phyloP scores from a whole-genome alignment of 2,797 vertebrate species.

The Petrocephalus schoutedeni region DNA sequence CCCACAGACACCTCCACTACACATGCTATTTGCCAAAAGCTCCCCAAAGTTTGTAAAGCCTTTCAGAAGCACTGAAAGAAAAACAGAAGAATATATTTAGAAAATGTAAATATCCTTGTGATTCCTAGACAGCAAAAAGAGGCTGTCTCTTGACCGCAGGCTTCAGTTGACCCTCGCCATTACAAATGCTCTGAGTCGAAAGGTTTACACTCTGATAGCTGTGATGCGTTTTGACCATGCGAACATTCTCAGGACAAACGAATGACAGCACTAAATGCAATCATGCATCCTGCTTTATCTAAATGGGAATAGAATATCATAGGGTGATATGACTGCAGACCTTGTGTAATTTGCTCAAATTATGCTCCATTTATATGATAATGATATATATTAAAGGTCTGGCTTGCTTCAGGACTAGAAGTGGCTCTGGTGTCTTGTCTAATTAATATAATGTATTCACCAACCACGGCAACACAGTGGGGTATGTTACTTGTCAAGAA shows the following conservation, averaged over 20 bases:
- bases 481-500: conserved; percentile 24
- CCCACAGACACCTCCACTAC: not conserved
- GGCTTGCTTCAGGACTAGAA: conserved; percentile 43
- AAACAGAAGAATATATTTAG: not conserved
- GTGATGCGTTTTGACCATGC: not conserved
- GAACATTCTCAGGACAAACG: not conserved
- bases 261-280: not conserved
- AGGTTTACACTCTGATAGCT: not conserved
- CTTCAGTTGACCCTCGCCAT: not conserved
- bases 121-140: not conserved
- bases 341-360: conserved; percentile 26
- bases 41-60: not conserved
- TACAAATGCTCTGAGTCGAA: not conserved
- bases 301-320: not conserved
- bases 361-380: conserved; percentile 46
- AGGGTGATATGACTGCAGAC: conserved; percentile 8
- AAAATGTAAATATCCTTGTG: not conserved
- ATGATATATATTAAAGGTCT: conserved; percentile 48
- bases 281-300: not conserved
- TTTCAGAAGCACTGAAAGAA: not conserved
- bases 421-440: conserved; percentile 43
- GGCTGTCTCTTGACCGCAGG: not conserved
- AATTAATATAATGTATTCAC: conserved; percentile 38
- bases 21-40: not conserved
- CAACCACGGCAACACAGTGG: conserved; percentile 14